Base-by-base conservation (phyloP, 2,797 vertebrate species). In the Galago senegalensis region DNA sequence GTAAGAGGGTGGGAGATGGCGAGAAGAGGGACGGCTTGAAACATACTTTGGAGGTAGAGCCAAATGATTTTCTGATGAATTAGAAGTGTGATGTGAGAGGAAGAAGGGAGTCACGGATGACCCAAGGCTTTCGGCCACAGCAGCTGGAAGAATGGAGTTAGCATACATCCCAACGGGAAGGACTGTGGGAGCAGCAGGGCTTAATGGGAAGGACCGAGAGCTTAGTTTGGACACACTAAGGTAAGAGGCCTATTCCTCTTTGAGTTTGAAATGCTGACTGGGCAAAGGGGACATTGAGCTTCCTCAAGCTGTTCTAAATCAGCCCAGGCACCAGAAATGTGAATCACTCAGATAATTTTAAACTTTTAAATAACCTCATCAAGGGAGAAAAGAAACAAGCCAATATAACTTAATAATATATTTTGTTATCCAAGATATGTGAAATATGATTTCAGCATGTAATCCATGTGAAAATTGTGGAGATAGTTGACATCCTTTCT, bases 391-490 rank as follows among this genome's bases (percentile, higher is more conserved):
- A 67, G 27, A 60, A 83, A 76, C 2, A 82, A 91, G 69, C 12
- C 34, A 84, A 79, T 14, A 83, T 81, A 83, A 43, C 73, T 84
- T 65, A 69, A 63, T 89, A 60, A 83, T 49, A 61, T 58, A 88
- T 83, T 65, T 96, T 79, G 10, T 93, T 37, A 25, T 61, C 65
- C 37, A 72, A 53, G 69, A 65, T 79, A 86, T 43, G 31, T 10
- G 84, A 49, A 87, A 77, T 27, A 79, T 23, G 67, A 60, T 91
- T 94, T 93, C n/a, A 40, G 40, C 23, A 29, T 40, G 56, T 0
- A 83, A 60, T 92, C 61, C 37, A 9, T 63, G 67, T 67, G 37
- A 96, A 60, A 69, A 21, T 49, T 49, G 77, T 60, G 37, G 77
- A 75, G 49, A n/a, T 82, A 53, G 69, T 75, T 76, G 53, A 20